phyloP scores from a whole-genome alignment of 2,888 invertebrate species.

The Cotesia congregata region DNA sequence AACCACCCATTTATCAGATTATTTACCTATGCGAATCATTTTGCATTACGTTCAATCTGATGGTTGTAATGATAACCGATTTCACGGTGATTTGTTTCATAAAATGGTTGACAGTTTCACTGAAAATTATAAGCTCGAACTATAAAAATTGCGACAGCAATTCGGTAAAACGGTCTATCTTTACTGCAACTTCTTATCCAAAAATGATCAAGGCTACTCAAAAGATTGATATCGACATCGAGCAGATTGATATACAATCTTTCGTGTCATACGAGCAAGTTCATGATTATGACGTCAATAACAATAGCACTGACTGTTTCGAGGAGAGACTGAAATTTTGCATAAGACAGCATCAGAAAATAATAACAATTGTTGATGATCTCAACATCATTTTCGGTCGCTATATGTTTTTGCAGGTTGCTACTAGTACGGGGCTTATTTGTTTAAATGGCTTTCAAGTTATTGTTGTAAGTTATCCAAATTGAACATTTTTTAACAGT shows the following conservation, averaged over 20 bases:
- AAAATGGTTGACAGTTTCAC: not conserved
- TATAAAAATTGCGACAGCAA: not conserved
- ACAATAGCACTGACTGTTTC: slow-evolving; percentile 37
- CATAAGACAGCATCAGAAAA: slow-evolving; percentile 53
- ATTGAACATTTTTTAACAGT: too few relatives aligned
- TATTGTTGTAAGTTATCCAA: slow-evolving; percentile 48
- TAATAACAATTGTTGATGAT: slow-evolving; percentile 50
- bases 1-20: not conserved
- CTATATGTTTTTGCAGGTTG: slow-evolving; percentile 57
- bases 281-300: not conserved
- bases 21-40: not conserved
- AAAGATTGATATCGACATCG: not conserved
- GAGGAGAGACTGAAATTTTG: slow-evolving; percentile 46
- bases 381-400: slow-evolving; percentile 54
- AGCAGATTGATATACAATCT: not conserved
- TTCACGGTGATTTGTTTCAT: not conserved
- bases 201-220: not conserved
- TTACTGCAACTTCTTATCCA: not conserved
- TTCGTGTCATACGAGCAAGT: not conserved
- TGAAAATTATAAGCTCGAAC: not conserved
- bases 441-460: slow-evolving; percentile 63
- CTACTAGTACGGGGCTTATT: slow-evolving; percentile 59
- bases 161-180: not conserved
- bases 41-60: not conserved
- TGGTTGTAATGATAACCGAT: not conserved